These are phyloP conservation scores for Drosophila algonquin DNA, from an alignment of 2,888 invertebrate genomes.

Conservation along the genomic window DNA sequence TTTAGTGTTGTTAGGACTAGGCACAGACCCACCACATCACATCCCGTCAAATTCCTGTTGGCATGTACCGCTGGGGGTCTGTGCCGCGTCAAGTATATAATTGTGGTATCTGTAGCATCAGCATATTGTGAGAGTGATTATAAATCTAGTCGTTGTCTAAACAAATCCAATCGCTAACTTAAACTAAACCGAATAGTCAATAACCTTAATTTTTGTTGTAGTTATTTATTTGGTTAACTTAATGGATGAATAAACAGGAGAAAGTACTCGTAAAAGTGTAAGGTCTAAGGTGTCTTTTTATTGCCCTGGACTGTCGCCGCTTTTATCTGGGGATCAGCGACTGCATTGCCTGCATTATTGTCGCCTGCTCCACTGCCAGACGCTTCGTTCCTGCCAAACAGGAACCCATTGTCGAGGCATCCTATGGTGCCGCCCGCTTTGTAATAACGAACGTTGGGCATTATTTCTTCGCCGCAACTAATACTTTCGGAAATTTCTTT, in stretches of 20 bases:
- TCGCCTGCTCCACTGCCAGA: not conserved
- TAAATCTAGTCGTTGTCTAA: conserved; percentile 73
- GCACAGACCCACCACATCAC: not conserved
- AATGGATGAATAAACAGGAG: conserved; percentile 9
- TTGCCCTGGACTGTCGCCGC: not conserved
- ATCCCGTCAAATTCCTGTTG: not conserved
- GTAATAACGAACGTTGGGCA: conserved; percentile 70
- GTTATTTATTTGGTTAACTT: not conserved
- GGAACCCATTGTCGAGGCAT: conserved; percentile 30
- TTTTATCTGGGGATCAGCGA: no score
- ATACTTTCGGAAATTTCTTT: conserved; percentile 5
- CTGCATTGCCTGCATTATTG: not conserved
- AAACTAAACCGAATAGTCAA: conserved; percentile 16
- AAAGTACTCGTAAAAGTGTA: not conserved
- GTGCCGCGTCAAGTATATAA: not conserved
- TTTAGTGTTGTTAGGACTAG: conserved; percentile 50
- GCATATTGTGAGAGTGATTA: conserved; percentile 78
- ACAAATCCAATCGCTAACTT: conserved; percentile 34
- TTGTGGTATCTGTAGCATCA: conserved; percentile 40
- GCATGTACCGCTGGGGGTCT: not conserved
- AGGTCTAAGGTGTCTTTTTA: not conserved
- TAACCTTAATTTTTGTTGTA: not conserved
- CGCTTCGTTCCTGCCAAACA: not conserved
- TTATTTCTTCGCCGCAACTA: conserved; percentile 50
- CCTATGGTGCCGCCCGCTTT: conserved; percentile 41